A percentile compares a stretch with the other conserved stretches of the same genome.
These are phyloP conservation scores for Eristalis tenax DNA, from an alignment of 2,888 invertebrate species.

Conservation along the genomic window DNA sequence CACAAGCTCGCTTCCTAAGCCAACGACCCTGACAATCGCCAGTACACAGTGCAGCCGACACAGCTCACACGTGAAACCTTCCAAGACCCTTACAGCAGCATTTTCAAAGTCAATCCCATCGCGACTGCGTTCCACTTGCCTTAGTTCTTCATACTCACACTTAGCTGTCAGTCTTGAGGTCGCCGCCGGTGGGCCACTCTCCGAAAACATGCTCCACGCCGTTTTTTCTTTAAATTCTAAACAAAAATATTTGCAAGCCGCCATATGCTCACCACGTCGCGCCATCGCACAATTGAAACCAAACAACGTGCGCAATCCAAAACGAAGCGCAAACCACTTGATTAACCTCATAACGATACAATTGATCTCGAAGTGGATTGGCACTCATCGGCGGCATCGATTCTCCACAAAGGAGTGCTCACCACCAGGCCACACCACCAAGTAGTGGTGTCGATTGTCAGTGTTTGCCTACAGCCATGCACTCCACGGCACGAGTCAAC, in stretches of 20 bases:
- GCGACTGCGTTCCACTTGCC: slow-evolving; percentile 6
- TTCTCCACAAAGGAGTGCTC: slow-evolving; percentile 6
- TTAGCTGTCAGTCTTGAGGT: slow-evolving; percentile 11
- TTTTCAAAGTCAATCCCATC: background rate
- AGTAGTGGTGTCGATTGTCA: background rate
- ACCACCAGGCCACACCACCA: too few species aligned
- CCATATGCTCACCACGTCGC: background rate
- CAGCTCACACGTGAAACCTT: background rate
- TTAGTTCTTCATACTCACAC: slow-evolving; percentile 10
- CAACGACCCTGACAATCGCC: background rate
- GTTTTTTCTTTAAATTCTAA: background rate
- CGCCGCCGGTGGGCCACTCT: background rate
- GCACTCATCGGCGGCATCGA: background rate
- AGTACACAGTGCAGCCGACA: background rate
- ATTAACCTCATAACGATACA: slow-evolving; percentile 22
- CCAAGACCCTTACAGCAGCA: background rate
- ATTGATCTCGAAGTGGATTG: slow-evolving; percentile 32
- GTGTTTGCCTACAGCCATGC: background rate
- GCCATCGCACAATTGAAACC: background rate
- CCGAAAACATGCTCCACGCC: slow-evolving; percentile 10
- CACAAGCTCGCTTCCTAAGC: background rate
- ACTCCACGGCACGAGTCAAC: slow-evolving; percentile 19
- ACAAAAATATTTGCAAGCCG: slow-evolving; percentile 21
- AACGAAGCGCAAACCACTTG: background rate
- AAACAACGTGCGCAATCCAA: background rate